Evolutionary conservation across 2,113 vertebrate species (phyloP).

Genomic region (Smithornis capensis): DNA sequence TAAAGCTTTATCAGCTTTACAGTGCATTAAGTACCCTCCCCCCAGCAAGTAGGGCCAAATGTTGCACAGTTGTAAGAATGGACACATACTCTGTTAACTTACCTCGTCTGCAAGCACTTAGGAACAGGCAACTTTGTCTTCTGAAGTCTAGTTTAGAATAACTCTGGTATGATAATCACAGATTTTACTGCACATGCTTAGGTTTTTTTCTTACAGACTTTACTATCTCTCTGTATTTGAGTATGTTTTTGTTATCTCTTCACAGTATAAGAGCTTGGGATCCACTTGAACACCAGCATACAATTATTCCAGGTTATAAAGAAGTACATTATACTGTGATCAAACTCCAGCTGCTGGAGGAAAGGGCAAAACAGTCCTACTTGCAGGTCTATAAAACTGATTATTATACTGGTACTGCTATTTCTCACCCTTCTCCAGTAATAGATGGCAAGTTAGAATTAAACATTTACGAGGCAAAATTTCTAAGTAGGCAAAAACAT

Average conservation of each 20-base stretch:
- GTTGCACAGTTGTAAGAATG: fast-evolving
- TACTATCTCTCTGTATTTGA: neutral
- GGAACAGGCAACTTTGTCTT: neutral
- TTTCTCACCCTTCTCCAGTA: neutral
- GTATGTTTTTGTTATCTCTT: neutral
- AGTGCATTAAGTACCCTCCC: neutral
- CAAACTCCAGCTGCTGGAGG: conserved; percentile 60
- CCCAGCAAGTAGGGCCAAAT: neutral
- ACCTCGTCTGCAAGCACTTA: neutral
- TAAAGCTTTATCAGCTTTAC: neutral
- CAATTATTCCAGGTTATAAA: conserved; percentile 61
- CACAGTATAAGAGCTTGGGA: conserved; percentile 69
- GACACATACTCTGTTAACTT: neutral
- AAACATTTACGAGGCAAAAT: neutral
- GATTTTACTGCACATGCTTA: neutral
- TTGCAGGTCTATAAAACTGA: conserved; percentile 51
- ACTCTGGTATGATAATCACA: neutral
- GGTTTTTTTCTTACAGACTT: neutral
- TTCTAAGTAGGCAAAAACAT: neutral
- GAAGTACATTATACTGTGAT: conserved; percentile 27
- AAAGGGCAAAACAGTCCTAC: conserved; percentile 61
- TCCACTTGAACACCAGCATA: conserved; percentile 48
- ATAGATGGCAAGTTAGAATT: neutral
- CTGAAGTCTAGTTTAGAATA: neutral
- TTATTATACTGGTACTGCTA: neutral